These are phyloP conservation scores for Chaetura pelagica DNA, from an alignment of 2,113 vertebrate genomes.

Conservation along the genomic window DNA sequence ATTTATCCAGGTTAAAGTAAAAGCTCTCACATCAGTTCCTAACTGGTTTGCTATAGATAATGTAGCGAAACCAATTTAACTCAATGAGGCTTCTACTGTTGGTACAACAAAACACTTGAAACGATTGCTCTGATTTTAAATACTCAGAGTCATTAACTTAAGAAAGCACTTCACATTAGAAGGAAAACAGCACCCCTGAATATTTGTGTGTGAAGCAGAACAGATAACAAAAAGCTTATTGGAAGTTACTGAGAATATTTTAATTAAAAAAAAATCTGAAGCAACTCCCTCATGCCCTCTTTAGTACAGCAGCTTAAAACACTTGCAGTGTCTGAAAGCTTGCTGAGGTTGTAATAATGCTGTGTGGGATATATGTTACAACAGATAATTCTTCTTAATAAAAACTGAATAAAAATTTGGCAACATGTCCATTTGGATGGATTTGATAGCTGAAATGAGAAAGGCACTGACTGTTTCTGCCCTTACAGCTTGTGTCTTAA, in stretches of 20 bases:
- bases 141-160: conserved; percentile 32
- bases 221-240: not conserved
- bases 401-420: not conserved
- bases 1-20: conserved; percentile 3
- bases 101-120: conserved; percentile 19
- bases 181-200: not conserved
- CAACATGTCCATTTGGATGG: not conserved
- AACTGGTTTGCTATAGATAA: conserved; percentile 39
- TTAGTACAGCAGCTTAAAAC: not conserved
- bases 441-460: not conserved
- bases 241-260: conserved; percentile 2
- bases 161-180: not conserved
- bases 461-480: not conserved
- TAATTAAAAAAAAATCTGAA: not conserved
- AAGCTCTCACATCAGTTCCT: conserved; percentile 6
- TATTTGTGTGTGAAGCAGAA: not conserved
- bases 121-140: conserved; percentile 40
- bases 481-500: not conserved
- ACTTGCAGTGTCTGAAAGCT: not conserved
- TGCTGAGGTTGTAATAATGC: not conserved
- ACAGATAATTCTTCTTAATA: not conserved
- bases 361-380: not conserved
- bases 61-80: conserved; percentile 44
- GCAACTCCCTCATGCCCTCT: not conserved
- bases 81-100: conserved; percentile 50